These are phyloP conservation scores for Eudemis profundana DNA, from an alignment of 2,888 invertebrate genomes.

Conservation along the genomic window DNA sequence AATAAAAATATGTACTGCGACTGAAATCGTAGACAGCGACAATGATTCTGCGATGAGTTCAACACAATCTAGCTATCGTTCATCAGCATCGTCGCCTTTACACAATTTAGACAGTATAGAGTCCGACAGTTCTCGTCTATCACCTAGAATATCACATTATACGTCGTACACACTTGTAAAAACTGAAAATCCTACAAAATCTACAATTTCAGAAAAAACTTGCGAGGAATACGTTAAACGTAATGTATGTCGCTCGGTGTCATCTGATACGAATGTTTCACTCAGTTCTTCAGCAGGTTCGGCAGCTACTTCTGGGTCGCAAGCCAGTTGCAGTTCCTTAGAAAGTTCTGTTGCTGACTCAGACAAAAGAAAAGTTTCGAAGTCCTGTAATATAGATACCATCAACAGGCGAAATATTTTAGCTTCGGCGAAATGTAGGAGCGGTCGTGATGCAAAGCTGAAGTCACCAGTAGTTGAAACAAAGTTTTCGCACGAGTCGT, in stretches of 20 bases:
- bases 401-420: conserved; percentile 94
- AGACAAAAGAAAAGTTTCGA: conserved; percentile 88
- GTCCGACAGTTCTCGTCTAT: conserved; percentile 82
- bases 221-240: conserved; percentile 82
- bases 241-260: conserved; percentile 87
- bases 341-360: conserved; percentile 87
- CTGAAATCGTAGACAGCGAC: conserved; percentile 89
- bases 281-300: conserved; percentile 89
- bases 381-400: conserved; percentile 92
- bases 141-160: conserved; percentile 76
- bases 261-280: conserved; percentile 90
- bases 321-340: conserved; percentile 88
- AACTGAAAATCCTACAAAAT: conserved; percentile 72
- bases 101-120: conserved; percentile 86
- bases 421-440: conserved; percentile 93
- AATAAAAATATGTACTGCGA: conserved; percentile 77
- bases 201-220: conserved; percentile 65
- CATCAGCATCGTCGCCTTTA: conserved; percentile 91
- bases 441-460: conserved; percentile 90
- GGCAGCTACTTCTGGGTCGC: conserved; percentile 90
- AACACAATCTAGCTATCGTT: conserved; percentile 91
- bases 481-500: conserved; percentile 87
- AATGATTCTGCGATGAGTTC: conserved; percentile 96
- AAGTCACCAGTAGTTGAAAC: conserved; percentile 90
- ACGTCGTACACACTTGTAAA: conserved; percentile 75